These are phyloP conservation scores for Blastobasis lacticolella DNA, from an alignment of 2,888 invertebrate genomes.

Conservation along the genomic window DNA sequence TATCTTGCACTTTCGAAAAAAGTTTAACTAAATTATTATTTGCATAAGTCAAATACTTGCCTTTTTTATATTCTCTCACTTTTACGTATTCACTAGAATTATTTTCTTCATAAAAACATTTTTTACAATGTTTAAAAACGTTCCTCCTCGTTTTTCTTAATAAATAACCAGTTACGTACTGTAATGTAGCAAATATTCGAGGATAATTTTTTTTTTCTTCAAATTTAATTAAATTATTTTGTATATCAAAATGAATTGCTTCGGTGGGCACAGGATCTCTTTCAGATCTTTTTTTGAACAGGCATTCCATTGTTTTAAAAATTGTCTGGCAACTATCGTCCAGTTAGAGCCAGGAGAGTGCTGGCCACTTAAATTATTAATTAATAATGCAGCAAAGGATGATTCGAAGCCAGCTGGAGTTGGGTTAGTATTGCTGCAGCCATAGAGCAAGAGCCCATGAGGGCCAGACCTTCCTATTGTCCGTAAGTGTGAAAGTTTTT, in stretches of 20 bases:
- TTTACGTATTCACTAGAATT: background rate
- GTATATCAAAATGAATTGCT: background rate
- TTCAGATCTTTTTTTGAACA: background rate
- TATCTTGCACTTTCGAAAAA: background rate
- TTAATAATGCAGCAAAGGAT: constrained; percentile 3
- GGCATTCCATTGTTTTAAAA: background rate
- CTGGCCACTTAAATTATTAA: background rate
- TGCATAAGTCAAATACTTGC: background rate
- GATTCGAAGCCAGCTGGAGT: constrained; percentile 3
- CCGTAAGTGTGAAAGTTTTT: too few species aligned
- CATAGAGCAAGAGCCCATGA: too few species aligned
- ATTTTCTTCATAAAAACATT: background rate
- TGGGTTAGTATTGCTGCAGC: constrained; percentile 1
- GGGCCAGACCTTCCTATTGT: too few species aligned
- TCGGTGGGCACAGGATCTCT: background rate
- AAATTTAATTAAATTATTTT: background rate
- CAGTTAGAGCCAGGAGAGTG: background rate
- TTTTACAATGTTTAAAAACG: background rate
- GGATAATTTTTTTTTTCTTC: background rate
- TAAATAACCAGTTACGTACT: background rate
- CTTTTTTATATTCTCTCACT: background rate
- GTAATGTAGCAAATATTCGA: background rate
- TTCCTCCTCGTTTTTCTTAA: background rate
- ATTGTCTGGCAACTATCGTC: background rate
- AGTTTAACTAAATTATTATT: background rate